Conservation (phyloP, 1,140 invertebrate species). For the Oscheius sp. region DNA sequence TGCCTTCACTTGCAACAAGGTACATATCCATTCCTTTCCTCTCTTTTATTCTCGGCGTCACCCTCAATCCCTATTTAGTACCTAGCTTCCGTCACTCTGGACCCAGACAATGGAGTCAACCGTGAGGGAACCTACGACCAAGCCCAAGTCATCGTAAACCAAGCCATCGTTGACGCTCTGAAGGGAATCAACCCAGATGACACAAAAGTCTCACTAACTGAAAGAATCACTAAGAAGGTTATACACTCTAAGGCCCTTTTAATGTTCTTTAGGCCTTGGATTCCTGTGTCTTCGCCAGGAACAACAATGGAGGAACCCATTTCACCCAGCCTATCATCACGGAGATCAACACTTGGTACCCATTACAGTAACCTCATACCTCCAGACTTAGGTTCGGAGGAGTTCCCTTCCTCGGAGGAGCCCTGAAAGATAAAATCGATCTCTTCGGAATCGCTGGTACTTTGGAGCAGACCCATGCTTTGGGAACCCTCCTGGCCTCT, state of each 20-base stretch:
- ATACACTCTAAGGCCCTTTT: no score
- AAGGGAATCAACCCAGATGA: constrained; percentile 10
- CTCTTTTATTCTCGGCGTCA: no score
- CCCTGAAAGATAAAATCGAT: not conserved
- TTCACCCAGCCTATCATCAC: no score
- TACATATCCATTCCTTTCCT: no score
- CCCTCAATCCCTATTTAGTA: constrained; percentile 19
- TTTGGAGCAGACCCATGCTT: constrained; percentile 27
- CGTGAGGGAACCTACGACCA: constrained; percentile 48
- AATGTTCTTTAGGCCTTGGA: no score
- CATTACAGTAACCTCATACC: no score
- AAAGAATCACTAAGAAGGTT: constrained; percentile 33
- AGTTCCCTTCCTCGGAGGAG: constrained; percentile 27
- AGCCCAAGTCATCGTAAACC: constrained; percentile 39
- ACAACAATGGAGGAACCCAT: no score
- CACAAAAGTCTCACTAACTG: constrained; percentile 37
- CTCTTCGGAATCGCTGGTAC: constrained; percentile 4
- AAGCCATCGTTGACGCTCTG: constrained; percentile 24
- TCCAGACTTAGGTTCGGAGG: no score
- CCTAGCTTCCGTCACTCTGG: constrained; percentile 62
- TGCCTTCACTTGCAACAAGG: constrained; percentile 65
- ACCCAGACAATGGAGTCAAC: constrained; percentile 25
- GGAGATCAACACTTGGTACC: not conserved
- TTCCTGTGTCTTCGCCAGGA: no score
- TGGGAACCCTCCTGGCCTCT: constrained; percentile 37